These are phyloP conservation scores for Drosophila tsacasi DNA, from an alignment of 1,140 invertebrate genomes.

Conservation along the genomic window DNA sequence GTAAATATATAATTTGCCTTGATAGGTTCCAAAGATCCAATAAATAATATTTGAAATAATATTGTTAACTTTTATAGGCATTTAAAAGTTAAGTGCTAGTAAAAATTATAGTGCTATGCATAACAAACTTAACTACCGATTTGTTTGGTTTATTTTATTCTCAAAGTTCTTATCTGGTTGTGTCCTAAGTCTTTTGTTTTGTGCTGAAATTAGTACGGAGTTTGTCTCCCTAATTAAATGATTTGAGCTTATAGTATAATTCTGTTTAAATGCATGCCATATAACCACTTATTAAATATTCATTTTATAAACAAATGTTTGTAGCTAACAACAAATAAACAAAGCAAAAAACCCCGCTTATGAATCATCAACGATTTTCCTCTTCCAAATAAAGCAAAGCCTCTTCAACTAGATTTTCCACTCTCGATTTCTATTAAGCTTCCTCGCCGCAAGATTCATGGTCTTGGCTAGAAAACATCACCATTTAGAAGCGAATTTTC, in stretches of 20 bases:
- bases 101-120: background rate
- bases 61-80: background rate
- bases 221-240: background rate
- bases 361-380: conserved; percentile 7
- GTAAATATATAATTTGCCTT: background rate
- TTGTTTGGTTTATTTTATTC: background rate
- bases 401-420: conserved; percentile 7
- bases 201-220: background rate
- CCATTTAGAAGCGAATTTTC: conserved; percentile 15
- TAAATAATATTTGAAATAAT: background rate
- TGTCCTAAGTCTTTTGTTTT: conserved; percentile 49
- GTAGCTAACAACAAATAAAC: background rate
- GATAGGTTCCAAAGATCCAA: background rate
- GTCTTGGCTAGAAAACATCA: conserved; percentile 13
- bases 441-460: conserved; percentile 16
- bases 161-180: conserved; percentile 5
- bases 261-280: background rate
- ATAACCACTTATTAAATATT: background rate
- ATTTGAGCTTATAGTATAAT: background rate
- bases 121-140: no score
- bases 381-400: background rate
- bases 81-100: background rate
- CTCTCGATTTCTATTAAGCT: conserved; percentile 8
- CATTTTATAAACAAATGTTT: background rate
- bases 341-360: background rate